Base-by-base conservation (phyloP, 2,797 vertebrate species). In the Coracias cyanogaster region DNA sequence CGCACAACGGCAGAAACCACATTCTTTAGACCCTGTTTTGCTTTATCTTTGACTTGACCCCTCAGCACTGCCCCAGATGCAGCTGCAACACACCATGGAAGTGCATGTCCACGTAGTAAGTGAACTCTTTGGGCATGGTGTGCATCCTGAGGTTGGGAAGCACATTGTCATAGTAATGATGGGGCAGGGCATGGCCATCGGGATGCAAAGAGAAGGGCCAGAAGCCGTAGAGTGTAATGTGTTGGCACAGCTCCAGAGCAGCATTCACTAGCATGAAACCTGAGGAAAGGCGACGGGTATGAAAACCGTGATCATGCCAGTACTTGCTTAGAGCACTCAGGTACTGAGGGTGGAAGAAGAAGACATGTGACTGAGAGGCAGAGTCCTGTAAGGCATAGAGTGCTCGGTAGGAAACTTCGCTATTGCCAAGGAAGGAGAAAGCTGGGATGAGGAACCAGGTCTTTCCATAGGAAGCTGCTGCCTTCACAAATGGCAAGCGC, bases 161-260 rank as follows among this genome's bases (percentile, higher is more conserved):
- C 43, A 74, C 55, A 5, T 91, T 62, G 62, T 91, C 82, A 33
- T 69, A 86, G 89, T 81, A 91, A 24, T 86, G 82, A 55, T 86
- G 28, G 16, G 76, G 49, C 28, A 91, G 48, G 35, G 54, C 21
- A 45, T 69, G 69, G 13, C 89, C 89, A 26, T 91, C 76, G 18
- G 89, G 89, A 37, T 86, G 89, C 43, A 37, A 49, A 57, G 76
- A 81, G 49, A 91, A 91, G 15, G 82, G 82, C 89, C 89, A 91
- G 69, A 91, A 91, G n/a, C 82, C 89, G 9, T 57, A 86, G 62
- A 74, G 82, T 18, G 82, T 86, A 25, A 74, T 51, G 31, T 11
- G 49, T 10, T 91, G 41, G 37, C 89, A 81, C 41, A 91, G 6
- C 35, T 86, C 82, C 26, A 91, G 69, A 35, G 76, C 62, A 57